Base-by-base conservation (phyloP, 1,140 invertebrate species). In the Lepidostoma basale region DNA sequence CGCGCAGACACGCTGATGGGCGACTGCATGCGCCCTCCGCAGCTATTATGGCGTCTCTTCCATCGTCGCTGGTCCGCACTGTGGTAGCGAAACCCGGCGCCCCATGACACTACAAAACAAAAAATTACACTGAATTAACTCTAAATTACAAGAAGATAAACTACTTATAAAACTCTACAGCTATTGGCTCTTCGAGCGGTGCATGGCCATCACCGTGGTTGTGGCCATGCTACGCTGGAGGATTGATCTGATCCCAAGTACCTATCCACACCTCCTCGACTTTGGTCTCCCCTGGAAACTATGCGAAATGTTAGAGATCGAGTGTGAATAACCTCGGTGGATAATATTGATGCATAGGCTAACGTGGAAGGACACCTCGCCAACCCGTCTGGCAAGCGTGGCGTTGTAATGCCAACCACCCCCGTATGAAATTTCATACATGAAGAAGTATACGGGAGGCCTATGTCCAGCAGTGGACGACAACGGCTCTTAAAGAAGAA, bases 11-110 rank as follows among this genome's bases (percentile, higher is more conserved):
- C 83, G 62, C 84, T 83, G 45, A 90, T 87, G 1, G 88, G 88
- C 0, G 88, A 90, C 72, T 90, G 89, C 36, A 85, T 83, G 42
- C 85, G 83, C n/a, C 88, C 88, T 6, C 80, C 83, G 73, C 88
- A 89, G 1, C 81, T 78, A 14, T 85, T 83, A 74, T 85, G 85
- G 9, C 85, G 78, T 42, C 85, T 80, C 0, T 80, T 78, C 88
- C 88, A 89, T 33, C 82, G 78, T 22, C 86, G 78, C 75, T 90
- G 88, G 60, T 87, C 88, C 72, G 85, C 84, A n/a, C 84, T 83
- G 6, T 84, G 80, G 77, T 86, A 86, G 6, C 85, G 85, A 78
- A 85, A 86, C 14, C 83, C 69, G 33, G 47, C 47, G 33, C 28
- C 22, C 45, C 26, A 33, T 14, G 52, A 14, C 8, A 36, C 68